Conservation (phyloP, 2,888 invertebrate genomes). For the Agriopis leucophaearia region DNA sequence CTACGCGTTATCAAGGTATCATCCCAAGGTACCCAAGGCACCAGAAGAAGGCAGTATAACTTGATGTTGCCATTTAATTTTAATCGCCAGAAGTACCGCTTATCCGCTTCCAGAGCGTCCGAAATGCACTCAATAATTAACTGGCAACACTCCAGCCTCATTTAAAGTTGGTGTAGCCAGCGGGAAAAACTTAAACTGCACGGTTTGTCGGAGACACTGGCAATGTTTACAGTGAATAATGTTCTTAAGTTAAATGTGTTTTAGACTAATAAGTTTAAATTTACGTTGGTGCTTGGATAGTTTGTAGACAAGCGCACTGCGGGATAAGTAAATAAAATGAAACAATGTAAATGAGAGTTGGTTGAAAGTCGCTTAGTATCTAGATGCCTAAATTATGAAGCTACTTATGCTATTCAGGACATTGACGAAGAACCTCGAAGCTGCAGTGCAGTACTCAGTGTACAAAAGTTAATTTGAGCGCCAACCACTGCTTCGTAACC, state of each 20-base stretch:
- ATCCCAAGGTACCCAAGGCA: not conserved
- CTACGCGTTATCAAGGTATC: not conserved
- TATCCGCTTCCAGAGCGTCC: slow-evolving; percentile 29
- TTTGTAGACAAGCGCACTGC: not conserved
- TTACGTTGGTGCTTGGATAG: slow-evolving; percentile 16
- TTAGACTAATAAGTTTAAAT: slow-evolving; percentile 23
- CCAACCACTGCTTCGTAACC: too few relatives aligned
- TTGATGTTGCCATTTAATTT: slow-evolving; percentile 21
- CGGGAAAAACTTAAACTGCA: slow-evolving; percentile 46
- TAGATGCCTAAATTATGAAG: too few relatives aligned
- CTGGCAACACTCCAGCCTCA: slow-evolving; percentile 50
- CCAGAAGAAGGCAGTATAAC: slow-evolving; percentile 4
- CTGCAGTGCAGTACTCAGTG: too few relatives aligned
- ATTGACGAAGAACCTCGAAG: too few relatives aligned
- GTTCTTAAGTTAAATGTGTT: slow-evolving; percentile 37
- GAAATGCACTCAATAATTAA: slow-evolving; percentile 48
- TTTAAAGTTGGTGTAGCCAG: slow-evolving; percentile 44
- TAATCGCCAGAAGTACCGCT: slow-evolving; percentile 26
- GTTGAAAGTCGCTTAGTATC: too few relatives aligned
- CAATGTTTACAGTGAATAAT: slow-evolving; percentile 33
- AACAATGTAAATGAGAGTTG: not conserved
- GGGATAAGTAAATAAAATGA: not conserved
- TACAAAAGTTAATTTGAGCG: too few relatives aligned
- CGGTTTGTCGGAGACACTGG: slow-evolving; percentile 41
- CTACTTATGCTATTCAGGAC: too few relatives aligned